phyloP scores from a whole-genome alignment of 1,140 invertebrate species.

The Pseudoatta argentina region DNA sequence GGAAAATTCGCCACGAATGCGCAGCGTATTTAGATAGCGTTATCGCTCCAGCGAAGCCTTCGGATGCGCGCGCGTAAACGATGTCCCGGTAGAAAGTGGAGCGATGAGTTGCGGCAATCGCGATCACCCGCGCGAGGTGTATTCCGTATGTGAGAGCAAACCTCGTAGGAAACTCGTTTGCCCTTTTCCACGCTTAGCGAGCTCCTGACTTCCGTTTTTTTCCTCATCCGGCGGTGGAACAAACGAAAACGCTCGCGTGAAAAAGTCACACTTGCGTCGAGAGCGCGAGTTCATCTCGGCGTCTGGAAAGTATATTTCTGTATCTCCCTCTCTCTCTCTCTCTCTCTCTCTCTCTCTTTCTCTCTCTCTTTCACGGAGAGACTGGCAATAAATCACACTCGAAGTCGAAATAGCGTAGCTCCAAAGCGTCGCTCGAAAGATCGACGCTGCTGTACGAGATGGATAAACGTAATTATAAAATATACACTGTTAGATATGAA shows the following conservation, averaged over 20 bases:
- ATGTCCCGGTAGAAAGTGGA: constrained; percentile 51
- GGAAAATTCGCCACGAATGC: background rate
- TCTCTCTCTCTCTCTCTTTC: background rate
- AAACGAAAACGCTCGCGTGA: constrained; percentile 10
- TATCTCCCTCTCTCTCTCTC: background rate
- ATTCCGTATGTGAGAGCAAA: constrained; percentile 48
- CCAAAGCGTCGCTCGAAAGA: background rate
- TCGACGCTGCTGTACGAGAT: background rate
- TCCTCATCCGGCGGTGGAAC: background rate
- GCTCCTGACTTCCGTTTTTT: constrained; percentile 26
- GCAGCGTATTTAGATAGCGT: constrained; percentile 16
- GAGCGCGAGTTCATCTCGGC: background rate
- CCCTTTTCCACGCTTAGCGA: constrained; percentile 39
- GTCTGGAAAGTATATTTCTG: constrained; percentile 4
- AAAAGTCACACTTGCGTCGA: constrained; percentile 29
- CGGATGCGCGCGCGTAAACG: constrained; percentile 16
- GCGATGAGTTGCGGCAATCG: constrained; percentile 31
- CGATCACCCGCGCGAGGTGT: constrained; percentile 34
- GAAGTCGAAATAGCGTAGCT: background rate
- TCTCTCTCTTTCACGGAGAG: background rate
- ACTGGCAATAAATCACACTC: background rate
- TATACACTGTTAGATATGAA: background rate
- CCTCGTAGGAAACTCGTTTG: constrained; percentile 49
- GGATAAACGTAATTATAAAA: background rate
- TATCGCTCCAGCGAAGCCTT: background rate